A percentile compares a stretch with the other conserved stretches of the same genome.
These are phyloP conservation scores for Salvelinus sp. DNA, from an alignment of 2,113 vertebrate genomes.

Conservation along the genomic window DNA sequence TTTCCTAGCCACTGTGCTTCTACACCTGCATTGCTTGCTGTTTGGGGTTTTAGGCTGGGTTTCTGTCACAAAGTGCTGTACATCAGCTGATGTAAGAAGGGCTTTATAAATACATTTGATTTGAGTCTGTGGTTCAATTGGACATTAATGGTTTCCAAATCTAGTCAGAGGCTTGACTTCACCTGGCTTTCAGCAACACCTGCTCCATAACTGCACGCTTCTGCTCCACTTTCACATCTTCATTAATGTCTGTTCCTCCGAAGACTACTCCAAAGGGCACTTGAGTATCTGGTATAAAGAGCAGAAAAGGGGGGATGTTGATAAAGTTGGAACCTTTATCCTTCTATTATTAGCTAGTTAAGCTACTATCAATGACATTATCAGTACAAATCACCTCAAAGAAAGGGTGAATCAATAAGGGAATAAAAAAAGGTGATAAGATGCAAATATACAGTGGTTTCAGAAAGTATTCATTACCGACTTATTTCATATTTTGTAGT, in stretches of 20 bases:
- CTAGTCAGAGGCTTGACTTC: conserved; percentile 14
- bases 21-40: too few relatives aligned
- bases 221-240: conserved; percentile 83
- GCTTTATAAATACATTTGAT: too few relatives aligned
- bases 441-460: background rate
- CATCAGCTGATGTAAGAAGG: too few relatives aligned
- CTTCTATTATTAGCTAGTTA: too few relatives aligned
- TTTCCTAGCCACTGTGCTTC: too few relatives aligned
- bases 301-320: conserved; percentile 9
- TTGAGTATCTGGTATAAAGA: conserved; percentile 72
- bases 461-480: too few relatives aligned
- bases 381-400: background rate
- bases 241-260: conserved; percentile 95
- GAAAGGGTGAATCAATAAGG: background rate
- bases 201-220: conserved; percentile 84
- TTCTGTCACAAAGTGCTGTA: too few relatives aligned
- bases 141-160: too few relatives aligned
- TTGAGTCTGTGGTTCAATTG: background rate
- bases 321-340: background rate
- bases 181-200: conserved; percentile 90
- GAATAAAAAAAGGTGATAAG: background rate
- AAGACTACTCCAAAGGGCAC: conserved; percentile 92
- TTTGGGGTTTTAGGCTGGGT: too few relatives aligned
- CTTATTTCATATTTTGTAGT: too few relatives aligned
- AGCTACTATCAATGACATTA: too few relatives aligned